Base-by-base conservation (phyloP, 2,797 vertebrate genomes). In the Melanotaenia trifasciata region DNA sequence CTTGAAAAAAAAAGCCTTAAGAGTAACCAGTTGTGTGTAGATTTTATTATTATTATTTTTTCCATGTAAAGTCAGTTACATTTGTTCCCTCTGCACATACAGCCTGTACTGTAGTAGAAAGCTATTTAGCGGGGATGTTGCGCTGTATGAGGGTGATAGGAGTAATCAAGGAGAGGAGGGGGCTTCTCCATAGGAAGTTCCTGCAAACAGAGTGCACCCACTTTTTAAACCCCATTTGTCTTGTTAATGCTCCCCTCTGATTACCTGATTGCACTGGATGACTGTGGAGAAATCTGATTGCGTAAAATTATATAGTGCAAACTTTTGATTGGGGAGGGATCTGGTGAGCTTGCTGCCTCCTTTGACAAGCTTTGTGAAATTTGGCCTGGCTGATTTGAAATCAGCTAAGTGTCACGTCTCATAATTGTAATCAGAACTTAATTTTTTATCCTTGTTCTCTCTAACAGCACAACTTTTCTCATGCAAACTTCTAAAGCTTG, bases 281-380 rank as follows among this genome's bases (percentile, higher is more conserved):
- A 95, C 94, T 95, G 94, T 93, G 93, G 95, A 95, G 94, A 95
- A 95, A 95, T 95, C 94, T 95, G 95, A 95, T 95, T 95, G 95
- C 94, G 91, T 94, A 93, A 95, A 95, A 95, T 95, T 95, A 95
- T 95, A 95, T 93, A 94, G 92, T 93, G 93, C 93, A 95, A 95
- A 94, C 92, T 94, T 95, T 94, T 95, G 95, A 95, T 95, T 95
- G 94, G 93, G 93, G 92, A 94, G 93, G 92, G 93, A 94, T 95
- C 90, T 93, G 91, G 93, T 84, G 88, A 91, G 93, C 94, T 84
- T 79, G 86, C 90, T 90, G 90, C 92, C 88, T 89, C 92, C 94
- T 92, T 92, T 93, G 93, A 95, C 89, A 88, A 92, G 90, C 93
- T 93, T 92, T 91, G 91, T 91, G 92, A 94, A 95, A 95, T 95